Base-by-base conservation (phyloP, 1,140 invertebrate genomes). In the Aphidius gifuensis region DNA sequence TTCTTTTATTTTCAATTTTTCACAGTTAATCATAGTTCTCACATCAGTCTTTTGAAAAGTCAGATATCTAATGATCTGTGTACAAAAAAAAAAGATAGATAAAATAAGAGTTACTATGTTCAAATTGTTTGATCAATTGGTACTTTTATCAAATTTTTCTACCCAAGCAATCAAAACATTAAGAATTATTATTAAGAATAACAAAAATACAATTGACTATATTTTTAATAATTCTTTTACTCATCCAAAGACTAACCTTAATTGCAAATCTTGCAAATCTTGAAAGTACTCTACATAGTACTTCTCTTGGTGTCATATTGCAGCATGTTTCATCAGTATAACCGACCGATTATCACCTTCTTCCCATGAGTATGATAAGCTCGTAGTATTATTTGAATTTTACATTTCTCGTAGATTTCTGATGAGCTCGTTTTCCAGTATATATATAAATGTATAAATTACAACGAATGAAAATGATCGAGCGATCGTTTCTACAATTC, bases 371-470 rank as follows among this genome's bases (percentile, higher is more conserved):
- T 79, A 76, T 74, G 75, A 79, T 80, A 80, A 66, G 69, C 69
- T 72, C 74, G 75, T 78, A 75, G 76, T 76, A 32, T 80, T 77
- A 78, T 79, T 79, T 75, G 77, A 80, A 80, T 80, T 80, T 78
- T 74, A 78, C 75, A 76, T 78, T 79, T 77, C 75, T 73, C 75
- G 69, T 64, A 70, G 68, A 69, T 68, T 58, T 62, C 32, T 61
- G 23, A 32, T 32, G 23, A 32, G 23, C 23, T 32, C 23, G 57
- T 64, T 63, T 65, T 54, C 53, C 40, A 43, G 23, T 47, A 54
- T 43, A 54, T 43, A 54, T 39, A 32, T 44, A 56, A 63, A 66
- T 64, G 61, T 61, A 58, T 32, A 32, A 32, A 32, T 32, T 32
- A 32, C 23, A 32, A 32, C 23, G 23, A 32, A 32, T 32, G 23